Percentiles rank a stretch among this genome's conserved stretches.
Evolutionary conservation across 2,888 invertebrate species (phyloP).

Genomic region (Polymixis lichenea): DNA sequence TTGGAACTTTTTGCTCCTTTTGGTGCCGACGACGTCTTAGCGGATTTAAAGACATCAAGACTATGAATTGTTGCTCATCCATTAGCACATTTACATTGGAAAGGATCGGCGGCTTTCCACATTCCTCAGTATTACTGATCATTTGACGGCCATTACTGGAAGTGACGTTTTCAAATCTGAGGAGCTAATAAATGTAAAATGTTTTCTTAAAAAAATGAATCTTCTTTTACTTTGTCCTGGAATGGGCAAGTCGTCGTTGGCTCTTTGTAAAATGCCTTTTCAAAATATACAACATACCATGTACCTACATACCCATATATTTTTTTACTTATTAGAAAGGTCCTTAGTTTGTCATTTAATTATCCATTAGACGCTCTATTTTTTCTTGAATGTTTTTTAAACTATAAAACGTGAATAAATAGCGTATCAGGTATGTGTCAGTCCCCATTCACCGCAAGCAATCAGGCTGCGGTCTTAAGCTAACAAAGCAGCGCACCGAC

Average conservation of each 20-base stretch:
- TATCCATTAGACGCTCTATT: no score
- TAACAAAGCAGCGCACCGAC: conserved; percentile 12
- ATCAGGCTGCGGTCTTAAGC: conserved; percentile 41
- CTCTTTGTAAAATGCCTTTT: background rate
- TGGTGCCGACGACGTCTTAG: background rate
- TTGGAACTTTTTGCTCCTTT: background rate
- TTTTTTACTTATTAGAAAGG: background rate
- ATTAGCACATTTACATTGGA: conserved; percentile 45
- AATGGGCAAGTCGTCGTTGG: background rate
- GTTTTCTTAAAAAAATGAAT: no score
- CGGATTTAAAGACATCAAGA: background rate
- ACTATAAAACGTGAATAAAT: background rate
- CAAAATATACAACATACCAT: background rate
- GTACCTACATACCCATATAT: background rate
- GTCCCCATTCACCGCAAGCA: conserved; percentile 20
- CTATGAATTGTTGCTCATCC: conserved; percentile 36
- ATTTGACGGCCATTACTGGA: conserved; percentile 26
- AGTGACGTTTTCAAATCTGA: conserved; percentile 3
- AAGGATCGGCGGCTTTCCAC: conserved; percentile 8
- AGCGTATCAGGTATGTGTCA: conserved; percentile 1
- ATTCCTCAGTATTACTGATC: conserved; percentile 15
- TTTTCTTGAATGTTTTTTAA: no score
- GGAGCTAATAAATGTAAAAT: conserved; percentile 1
- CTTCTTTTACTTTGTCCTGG: background rate
- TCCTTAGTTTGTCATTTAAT: background rate